These are phyloP conservation scores for Hypsopygia costalis DNA, from an alignment of 2,888 invertebrate genomes.

Conservation along the genomic window DNA sequence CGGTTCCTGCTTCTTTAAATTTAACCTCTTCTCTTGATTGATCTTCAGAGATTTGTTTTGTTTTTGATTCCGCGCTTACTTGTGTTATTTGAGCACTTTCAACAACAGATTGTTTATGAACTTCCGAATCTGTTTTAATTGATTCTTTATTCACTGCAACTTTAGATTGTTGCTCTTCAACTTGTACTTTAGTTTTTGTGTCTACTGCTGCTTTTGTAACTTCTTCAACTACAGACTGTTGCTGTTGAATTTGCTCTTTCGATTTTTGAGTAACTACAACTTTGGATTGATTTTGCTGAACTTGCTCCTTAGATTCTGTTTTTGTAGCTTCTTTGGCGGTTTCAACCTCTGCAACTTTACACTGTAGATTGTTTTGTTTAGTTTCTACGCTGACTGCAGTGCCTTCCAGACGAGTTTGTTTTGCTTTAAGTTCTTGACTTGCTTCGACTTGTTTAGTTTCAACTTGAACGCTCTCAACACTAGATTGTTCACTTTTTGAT, in stretches of 20 bases:
- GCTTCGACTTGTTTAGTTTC: slow-evolving; percentile 2
- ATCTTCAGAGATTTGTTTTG: neutral
- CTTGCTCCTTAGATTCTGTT: neutral
- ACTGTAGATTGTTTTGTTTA: neutral
- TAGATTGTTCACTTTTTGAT: slow-evolving; percentile 16
- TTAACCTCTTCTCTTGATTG: neutral
- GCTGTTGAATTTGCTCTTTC: neutral
- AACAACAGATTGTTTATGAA: neutral
- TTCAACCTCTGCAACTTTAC: neutral
- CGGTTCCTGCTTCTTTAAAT: neutral
- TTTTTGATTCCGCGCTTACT: neutral
- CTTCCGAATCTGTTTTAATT: slow-evolving; percentile 13
- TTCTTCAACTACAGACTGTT: neutral
- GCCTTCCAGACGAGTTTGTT: neutral
- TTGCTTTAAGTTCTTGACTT: neutral
- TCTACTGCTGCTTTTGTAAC: neutral
- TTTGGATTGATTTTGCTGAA: neutral
- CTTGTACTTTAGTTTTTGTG: slow-evolving; percentile 2
- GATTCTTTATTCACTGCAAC: slow-evolving; percentile 17
- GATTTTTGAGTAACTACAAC: neutral
- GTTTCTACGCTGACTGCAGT: neutral
- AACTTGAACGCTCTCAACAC: slow-evolving; percentile 1
- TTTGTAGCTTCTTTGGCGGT: neutral
- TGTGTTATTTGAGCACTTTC: too few relatives aligned
- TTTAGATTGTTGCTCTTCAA: slow-evolving; percentile 26